Conservation (phyloP, 1,140 invertebrate genomes). For the Listronotus bonariensis region DNA sequence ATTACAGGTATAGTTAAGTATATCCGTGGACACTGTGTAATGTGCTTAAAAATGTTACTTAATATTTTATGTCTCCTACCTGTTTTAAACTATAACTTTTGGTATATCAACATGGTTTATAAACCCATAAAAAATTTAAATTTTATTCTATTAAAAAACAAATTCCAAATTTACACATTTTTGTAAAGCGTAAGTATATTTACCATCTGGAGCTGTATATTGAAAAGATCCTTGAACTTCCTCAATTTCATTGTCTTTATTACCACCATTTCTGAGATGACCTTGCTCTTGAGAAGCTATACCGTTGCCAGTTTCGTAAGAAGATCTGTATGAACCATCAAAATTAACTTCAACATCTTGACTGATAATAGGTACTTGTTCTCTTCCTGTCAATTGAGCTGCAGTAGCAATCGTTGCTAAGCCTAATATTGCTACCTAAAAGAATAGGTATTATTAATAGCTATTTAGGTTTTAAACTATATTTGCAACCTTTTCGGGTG, state of each 20-base stretch:
- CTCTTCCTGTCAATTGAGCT: conserved; percentile 57
- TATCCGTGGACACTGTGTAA: too few species aligned
- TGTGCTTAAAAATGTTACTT: too few species aligned
- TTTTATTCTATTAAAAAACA: too few species aligned
- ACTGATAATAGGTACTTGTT: conserved; percentile 64
- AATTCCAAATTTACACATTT: too few species aligned
- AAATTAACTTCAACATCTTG: conserved; percentile 67
- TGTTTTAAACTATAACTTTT: too few species aligned
- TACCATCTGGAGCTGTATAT: conserved; percentile 80
- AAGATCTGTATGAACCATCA: conserved; percentile 66
- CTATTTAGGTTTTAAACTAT: too few species aligned
- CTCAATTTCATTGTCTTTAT: conserved; percentile 62
- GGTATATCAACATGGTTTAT: too few species aligned
- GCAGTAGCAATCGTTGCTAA: conserved; percentile 44
- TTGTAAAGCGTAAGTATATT: not conserved
- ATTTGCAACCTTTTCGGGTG: too few species aligned
- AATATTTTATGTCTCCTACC: too few species aligned
- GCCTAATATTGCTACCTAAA: not conserved
- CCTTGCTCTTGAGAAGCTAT: conserved; percentile 47
- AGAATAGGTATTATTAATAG: too few species aligned
- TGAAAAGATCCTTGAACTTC: conserved; percentile 69
- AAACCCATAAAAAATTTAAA: too few species aligned
- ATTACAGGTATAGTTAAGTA: too few species aligned
- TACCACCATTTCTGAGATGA: conserved; percentile 52
- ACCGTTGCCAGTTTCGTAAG: conserved; percentile 41